Base-by-base conservation (phyloP, 2,888 invertebrate genomes). In the Nomada ruficornis region DNA sequence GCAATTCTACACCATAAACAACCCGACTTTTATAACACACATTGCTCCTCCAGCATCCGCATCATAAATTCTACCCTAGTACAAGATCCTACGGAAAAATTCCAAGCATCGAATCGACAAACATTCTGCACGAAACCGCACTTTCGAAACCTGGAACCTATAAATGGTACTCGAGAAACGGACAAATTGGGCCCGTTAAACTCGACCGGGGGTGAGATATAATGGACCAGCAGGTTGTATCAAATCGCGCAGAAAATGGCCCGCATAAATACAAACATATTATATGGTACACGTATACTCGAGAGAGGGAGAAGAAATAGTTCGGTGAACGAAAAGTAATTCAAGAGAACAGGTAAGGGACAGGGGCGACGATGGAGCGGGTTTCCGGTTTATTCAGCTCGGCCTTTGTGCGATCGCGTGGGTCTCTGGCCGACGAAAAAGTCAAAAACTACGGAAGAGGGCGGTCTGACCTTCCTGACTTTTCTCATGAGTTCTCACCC, bases 361-460 rank as follows among this genome's bases (percentile, higher is more conserved):
- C 74, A 84, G 82, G 65, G 70, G 80, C 60, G 78, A 86, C 76
- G 85, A 86, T 77, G 77, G 84, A 80, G 85, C 84, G 85, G 85
- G 86, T 92, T 91, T 92, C 91, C 91, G 91, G 92, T 90, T 86
- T 83, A 90, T 89, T 91, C 91, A 89, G 71, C 26, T 50, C 15
- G 52, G 63, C 78, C 70, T 84, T 89, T 88, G 86, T 90, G 44
- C 69, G 78, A 68, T 79, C 84, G 77, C 63, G 80, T 79, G 76
- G 84, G 71, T 77, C 71, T 64, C 65, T 54, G 79, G 71, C 62
- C 82, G 82, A 60, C 71, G 87, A 86, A 86, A 87, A 92, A 91
- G 91, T 92, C 90, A 91, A 90, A 91, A 91, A 91, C 84, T 90
- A 63, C 89, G 89, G 89, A 90, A 92, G 89, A 89, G 88, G 91